Evolutionary conservation across 2,888 invertebrate species (phyloP).

Genomic region (Pristionchus exspectatus): DNA sequence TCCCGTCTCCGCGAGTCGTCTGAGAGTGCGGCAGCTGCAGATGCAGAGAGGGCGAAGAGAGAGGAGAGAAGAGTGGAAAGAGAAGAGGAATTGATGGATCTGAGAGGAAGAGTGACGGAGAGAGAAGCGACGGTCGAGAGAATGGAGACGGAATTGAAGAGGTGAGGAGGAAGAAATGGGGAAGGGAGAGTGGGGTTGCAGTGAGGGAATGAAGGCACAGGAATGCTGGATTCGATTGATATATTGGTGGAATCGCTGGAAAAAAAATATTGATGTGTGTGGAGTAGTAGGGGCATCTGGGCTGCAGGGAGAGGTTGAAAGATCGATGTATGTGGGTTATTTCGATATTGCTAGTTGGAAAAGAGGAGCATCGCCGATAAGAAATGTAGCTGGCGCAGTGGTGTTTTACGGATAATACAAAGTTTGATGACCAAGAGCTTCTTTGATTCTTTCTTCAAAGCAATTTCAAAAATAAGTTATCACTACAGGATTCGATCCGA

Average conservation of each 20-base stretch:
- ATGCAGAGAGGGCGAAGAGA: constrained; percentile 34
- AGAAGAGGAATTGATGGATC: constrained; percentile 54
- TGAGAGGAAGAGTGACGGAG: constrained; percentile 54
- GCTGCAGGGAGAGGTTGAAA: neutral
- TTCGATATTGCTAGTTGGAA: too few relatives aligned
- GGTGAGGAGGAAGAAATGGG: constrained; percentile 2
- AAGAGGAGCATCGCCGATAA: neutral
- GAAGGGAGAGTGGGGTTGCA: neutral
- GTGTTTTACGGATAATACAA: too few relatives aligned
- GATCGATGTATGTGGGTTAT: neutral
- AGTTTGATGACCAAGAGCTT: too few relatives aligned
- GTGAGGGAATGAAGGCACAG: neutral
- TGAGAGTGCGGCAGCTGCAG: constrained; percentile 8
- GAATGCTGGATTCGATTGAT: too few relatives aligned
- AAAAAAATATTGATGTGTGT: too few relatives aligned
- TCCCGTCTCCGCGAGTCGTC: constrained; percentile 3
- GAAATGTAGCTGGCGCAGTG: too few relatives aligned
- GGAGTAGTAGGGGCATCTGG: neutral
- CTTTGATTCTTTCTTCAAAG: neutral
- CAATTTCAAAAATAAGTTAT: neutral
- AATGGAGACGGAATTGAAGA: constrained; percentile 18
- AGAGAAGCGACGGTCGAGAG: constrained; percentile 2
- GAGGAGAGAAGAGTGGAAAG: constrained; percentile 40
- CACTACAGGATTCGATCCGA: constrained; percentile 1
- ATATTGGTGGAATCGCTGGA: too few relatives aligned